Evolutionary conservation across 2,113 vertebrate genomes (phyloP), one percentile per base, ranked within the genome.

Genomic region (Ceyx cyanopectus): DNA sequence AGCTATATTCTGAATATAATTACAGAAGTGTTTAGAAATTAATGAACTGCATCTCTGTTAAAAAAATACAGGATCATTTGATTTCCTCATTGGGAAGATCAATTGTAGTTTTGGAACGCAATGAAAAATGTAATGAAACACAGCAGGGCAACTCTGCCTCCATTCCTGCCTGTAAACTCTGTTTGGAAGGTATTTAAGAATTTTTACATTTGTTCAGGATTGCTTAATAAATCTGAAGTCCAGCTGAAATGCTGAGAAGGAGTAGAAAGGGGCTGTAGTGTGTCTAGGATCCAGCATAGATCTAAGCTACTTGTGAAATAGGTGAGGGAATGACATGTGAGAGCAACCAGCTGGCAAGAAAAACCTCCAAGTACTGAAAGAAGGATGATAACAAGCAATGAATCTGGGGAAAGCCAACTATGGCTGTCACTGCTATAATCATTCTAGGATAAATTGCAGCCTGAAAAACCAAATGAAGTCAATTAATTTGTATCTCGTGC

Each of bases 1-100:
- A 78, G 24, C 4, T 19, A 19, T 37, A 20, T 66, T 69, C 57
- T 86, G 77, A 90, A 73, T 85, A 58, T 30, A 75, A 30, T 46
- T 63, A 86, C 41, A 73, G 66, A 69, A 88, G 14, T 76, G 37
- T 87, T 86, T 69, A 50, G 43, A 94, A 87, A 87, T 69, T 29
- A 73, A 58, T 30, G 7, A n/a, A 82, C 43, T 86, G 4, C 3
- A 2, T 66, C 14, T 53, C 15, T 65, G 53, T 82, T 46, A 54
- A 85, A 76, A 76, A 72, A 11, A 81, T 50, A 50, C 5, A 65
- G n/a, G 26, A 24, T 82, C 8, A 70, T 74, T 68, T 60, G 40
- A 50, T 70, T 84, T 87, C 24, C 56, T 57, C n/a, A 9, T 26
- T 73, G 56, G 46, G 43, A 84, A 50, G 54, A 84, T 76, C 22